Evolutionary conservation across 2,113 vertebrate species (phyloP).

Genomic region (Plotosus lineatus): DNA sequence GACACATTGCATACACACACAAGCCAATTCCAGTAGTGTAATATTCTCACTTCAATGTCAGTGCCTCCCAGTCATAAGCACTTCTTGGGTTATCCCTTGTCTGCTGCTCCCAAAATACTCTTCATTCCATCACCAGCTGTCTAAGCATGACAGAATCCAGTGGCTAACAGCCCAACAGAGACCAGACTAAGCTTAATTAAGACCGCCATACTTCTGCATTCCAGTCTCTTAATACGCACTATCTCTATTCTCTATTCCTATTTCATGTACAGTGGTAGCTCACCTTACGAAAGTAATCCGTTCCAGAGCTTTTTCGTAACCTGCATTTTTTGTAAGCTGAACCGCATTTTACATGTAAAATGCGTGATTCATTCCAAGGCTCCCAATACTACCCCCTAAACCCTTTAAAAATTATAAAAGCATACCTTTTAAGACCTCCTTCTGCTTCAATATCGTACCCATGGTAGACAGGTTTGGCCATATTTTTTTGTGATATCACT

Average conservation of each 20-base stretch:
- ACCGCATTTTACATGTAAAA: no score
- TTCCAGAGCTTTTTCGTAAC: no score
- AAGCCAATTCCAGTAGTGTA: conserved; percentile 26
- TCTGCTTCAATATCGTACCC: no score
- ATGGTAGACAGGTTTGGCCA: no score
- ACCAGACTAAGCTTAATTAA: conserved; percentile 55
- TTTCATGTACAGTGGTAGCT: no score
- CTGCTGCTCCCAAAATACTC: conserved; percentile 46
- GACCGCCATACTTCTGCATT: conserved; percentile 38
- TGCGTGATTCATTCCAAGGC: no score
- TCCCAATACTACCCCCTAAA: no score
- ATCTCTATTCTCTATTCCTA: background rate
- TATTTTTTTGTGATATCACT: no score
- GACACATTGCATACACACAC: conserved; percentile 39
- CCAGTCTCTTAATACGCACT: conserved; percentile 29
- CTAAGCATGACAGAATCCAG: conserved; percentile 50
- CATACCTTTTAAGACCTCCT: no score
- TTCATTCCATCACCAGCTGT: conserved; percentile 43
- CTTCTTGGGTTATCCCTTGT: conserved; percentile 45
- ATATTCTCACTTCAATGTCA: conserved; percentile 53
- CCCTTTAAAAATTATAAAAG: no score
- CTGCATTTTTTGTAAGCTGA: no score
- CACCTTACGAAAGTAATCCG: no score
- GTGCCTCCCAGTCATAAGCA: conserved; percentile 54
- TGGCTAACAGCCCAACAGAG: conserved; percentile 52